Evolutionary conservation across 2,797 vertebrate species (phyloP).

Genomic region (Myotis vivesi): DNA sequence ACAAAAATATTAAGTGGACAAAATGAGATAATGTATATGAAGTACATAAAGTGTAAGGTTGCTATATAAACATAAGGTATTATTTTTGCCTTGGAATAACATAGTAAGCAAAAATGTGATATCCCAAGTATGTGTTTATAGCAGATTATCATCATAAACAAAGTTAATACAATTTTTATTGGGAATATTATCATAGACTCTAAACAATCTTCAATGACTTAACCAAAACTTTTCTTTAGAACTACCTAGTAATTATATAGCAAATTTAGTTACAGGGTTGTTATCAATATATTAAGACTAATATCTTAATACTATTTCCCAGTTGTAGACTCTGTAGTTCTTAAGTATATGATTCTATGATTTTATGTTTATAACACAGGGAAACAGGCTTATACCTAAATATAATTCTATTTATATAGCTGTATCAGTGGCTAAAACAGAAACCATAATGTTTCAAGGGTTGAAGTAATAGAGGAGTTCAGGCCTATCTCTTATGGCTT

Average conservation of each 20-base stretch:
- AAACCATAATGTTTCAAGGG: conserved; percentile 1
- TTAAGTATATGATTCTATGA: conserved; percentile 13
- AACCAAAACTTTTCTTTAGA: conserved; percentile 33
- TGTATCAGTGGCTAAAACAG: background rate
- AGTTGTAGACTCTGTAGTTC: background rate
- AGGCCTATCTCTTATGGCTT: background rate
- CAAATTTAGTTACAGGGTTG: conserved; percentile 18
- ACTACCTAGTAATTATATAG: conserved; percentile 2
- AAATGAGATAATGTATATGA: conserved; percentile 34
- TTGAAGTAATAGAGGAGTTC: background rate
- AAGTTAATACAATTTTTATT: conserved; percentile 50
- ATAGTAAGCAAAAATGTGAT: background rate
- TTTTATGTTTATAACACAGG: background rate
- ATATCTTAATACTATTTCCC: background rate
- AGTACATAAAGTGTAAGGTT: background rate
- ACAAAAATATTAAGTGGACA: conserved; percentile 1
- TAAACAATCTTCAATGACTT: conserved; percentile 31
- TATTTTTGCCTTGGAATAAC: conserved; percentile 38
- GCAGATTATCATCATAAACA: background rate
- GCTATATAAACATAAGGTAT: conserved; percentile 35
- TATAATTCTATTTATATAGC: background rate
- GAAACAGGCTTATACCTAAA: conserved; percentile 16
- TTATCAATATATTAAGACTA: conserved; percentile 40
- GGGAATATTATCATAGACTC: conserved; percentile 36
- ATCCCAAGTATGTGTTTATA: conserved; percentile 18